Evolutionary conservation across 1,140 invertebrate species (phyloP).

Genomic region (Sinonovacula constricta): DNA sequence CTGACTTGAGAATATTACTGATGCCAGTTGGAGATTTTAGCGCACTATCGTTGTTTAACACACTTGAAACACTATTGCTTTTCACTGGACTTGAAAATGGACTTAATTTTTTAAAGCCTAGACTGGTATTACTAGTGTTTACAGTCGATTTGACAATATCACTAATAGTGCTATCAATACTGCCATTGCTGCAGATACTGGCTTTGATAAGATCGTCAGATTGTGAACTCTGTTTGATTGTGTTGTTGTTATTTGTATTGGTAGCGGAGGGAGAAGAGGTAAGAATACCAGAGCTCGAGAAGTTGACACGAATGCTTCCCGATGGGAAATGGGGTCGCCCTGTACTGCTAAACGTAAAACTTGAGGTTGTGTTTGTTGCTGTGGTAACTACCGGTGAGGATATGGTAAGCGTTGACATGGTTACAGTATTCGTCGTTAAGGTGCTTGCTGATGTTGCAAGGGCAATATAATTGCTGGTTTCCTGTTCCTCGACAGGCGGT

Average conservation of each 20-base stretch:
- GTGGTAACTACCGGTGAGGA: constrained; percentile 28
- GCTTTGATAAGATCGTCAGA: not conserved
- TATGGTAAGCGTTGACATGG: constrained; percentile 46
- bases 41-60: constrained; percentile 22
- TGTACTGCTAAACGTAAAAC: constrained; percentile 34
- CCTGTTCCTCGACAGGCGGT: constrained; percentile 29
- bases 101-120: constrained; percentile 44
- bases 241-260: constrained; percentile 18
- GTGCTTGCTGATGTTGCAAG: constrained; percentile 49
- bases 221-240: not conserved
- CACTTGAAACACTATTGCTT: not conserved
- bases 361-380: constrained; percentile 39
- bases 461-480: constrained; percentile 32
- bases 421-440: constrained; percentile 54
- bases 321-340: constrained; percentile 28
- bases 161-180: constrained; percentile 49
- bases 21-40: constrained; percentile 40
- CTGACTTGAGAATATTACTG: constrained; percentile 42
- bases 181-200: constrained; percentile 37
- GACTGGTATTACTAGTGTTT: constrained; percentile 36
- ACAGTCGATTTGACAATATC: constrained; percentile 49
- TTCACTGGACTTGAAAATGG: constrained; percentile 36
- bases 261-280: not conserved
- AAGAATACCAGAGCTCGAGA: constrained; percentile 22
- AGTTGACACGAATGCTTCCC: constrained; percentile 41